phyloP scores from a whole-genome alignment of 2,113 vertebrate genomes.

The Chiloscyllium plagiosum region DNA sequence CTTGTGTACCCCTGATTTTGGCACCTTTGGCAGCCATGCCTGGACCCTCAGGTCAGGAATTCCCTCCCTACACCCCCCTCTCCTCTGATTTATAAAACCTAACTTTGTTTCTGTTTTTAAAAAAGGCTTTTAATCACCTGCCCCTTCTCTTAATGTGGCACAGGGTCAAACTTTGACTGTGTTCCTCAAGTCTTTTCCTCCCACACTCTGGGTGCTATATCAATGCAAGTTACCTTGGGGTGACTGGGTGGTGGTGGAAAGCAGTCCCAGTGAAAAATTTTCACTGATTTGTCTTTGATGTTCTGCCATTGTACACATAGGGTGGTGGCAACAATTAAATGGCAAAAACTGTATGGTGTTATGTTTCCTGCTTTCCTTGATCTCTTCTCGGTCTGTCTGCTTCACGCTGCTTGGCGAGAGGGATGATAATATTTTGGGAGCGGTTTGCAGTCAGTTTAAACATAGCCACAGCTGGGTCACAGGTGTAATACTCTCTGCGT shows the following conservation, averaged over 20 bases:
- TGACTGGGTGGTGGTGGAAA: too few relatives aligned
- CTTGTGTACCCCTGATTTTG: too few relatives aligned
- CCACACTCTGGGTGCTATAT: neutral
- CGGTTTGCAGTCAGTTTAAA: neutral
- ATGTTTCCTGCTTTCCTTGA: neutral
- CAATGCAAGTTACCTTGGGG: neutral
- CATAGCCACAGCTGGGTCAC: neutral
- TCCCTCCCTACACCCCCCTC: too few relatives aligned
- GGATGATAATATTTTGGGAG: constrained; percentile 26
- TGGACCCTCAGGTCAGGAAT: too few relatives aligned
- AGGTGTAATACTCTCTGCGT: neutral
- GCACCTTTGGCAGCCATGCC: too few relatives aligned
- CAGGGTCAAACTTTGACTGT: too few relatives aligned
- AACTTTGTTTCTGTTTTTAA: too few relatives aligned
- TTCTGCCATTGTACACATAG: neutral
- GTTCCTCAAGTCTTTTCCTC: neutral
- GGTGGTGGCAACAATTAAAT: neutral
- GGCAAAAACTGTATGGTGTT: neutral
- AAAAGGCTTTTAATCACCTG: too few relatives aligned
- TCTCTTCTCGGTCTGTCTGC: neutral
- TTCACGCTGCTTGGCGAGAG: neutral
- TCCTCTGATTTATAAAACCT: too few relatives aligned
- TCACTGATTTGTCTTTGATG: too few relatives aligned
- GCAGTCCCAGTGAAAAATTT: too few relatives aligned
- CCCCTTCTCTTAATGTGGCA: too few relatives aligned